Conservation (phyloP, 2,888 invertebrate genomes). For the Tiliacea aurago region DNA sequence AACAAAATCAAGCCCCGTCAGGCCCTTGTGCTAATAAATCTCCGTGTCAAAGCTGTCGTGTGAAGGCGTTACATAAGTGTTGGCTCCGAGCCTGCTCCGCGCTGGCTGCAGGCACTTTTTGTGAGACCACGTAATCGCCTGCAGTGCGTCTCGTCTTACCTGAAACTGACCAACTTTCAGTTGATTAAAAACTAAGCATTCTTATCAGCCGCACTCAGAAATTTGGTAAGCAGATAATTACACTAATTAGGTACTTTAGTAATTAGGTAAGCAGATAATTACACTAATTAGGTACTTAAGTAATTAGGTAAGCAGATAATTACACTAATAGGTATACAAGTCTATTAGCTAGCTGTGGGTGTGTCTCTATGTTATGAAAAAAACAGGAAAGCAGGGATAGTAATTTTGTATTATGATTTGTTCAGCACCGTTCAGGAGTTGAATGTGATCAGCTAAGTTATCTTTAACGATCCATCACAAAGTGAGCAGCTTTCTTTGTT, state of each 20-base stretch:
- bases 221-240: neutral
- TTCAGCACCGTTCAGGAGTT: neutral
- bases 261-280: neutral
- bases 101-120: slow-evolving; percentile 21
- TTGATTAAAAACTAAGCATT: neutral
- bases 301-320: neutral
- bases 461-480: too few species aligned
- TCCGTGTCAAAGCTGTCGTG: neutral
- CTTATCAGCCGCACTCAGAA: too few species aligned
- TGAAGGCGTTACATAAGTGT: slow-evolving; percentile 15
- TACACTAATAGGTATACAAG: neutral
- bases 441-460: too few species aligned
- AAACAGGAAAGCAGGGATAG: neutral
- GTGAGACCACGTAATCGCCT: slow-evolving; percentile 7
- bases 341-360: neutral
- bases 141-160: slow-evolving; percentile 21
- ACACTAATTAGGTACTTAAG: neutral
- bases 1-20: neutral
- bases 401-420: neutral
- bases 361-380: neutral
- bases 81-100: slow-evolving; percentile 25
- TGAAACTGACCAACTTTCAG: neutral
- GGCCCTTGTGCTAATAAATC: slow-evolving; percentile 29
- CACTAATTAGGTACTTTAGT: neutral
- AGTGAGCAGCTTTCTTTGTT: neutral